Evolutionary conservation across 2,888 invertebrate species (phyloP).

Genomic region (Argynnis bischoffii): DNA sequence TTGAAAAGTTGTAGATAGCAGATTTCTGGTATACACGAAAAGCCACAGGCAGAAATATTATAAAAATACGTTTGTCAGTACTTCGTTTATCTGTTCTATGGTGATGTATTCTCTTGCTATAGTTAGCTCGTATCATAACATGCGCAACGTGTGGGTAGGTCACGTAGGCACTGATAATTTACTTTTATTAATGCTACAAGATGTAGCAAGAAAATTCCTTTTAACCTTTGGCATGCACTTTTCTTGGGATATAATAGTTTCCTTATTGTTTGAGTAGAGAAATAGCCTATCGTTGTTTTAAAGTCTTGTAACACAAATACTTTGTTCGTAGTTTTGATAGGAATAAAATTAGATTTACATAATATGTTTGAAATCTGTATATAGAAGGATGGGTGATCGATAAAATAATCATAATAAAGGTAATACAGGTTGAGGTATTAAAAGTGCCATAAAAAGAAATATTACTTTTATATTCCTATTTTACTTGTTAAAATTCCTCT

Average conservation of each 20-base stretch:
- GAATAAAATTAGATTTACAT: background rate
- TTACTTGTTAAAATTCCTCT: too few relatives aligned
- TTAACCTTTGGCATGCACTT: slow-evolving; percentile 31
- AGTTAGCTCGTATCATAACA: slow-evolving; percentile 49
- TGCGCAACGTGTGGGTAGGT: slow-evolving; percentile 66
- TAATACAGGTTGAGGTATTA: too few relatives aligned
- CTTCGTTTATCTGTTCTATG: background rate
- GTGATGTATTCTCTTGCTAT: slow-evolving; percentile 36
- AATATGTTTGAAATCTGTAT: background rate
- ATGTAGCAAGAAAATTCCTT: slow-evolving; percentile 32
- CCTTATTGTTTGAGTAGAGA: slow-evolving; percentile 11
- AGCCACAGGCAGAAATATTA: background rate
- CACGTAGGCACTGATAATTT: slow-evolving; percentile 61
- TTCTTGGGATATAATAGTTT: slow-evolving; percentile 23
- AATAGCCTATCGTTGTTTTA: background rate
- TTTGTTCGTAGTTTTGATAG: background rate
- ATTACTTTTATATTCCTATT: too few relatives aligned
- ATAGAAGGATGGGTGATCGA: background rate
- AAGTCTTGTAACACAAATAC: background rate
- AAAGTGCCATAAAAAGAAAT: too few relatives aligned
- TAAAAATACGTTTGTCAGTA: background rate
- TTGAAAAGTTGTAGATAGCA: background rate
- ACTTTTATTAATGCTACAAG: slow-evolving; percentile 34
- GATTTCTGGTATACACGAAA: background rate
- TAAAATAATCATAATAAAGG: too few relatives aligned